Evolutionary conservation across 1,140 invertebrate species (phyloP), one percentile per base, ranked within the genome.

Genomic region (Saccostrea glomerata): DNA sequence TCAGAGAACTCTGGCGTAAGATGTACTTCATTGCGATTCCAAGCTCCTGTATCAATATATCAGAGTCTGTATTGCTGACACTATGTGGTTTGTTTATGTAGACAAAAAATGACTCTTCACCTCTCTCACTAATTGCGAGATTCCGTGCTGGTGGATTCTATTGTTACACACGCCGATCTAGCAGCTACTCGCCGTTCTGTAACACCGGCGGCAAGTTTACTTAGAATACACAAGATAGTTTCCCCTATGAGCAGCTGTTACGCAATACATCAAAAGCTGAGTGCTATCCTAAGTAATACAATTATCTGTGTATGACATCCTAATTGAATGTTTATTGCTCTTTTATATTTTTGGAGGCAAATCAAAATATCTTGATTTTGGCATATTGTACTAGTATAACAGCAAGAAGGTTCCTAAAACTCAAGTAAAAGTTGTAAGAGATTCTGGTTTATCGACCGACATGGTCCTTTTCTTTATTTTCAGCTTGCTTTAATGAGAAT

Each of bases 341-440:
- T 77, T 77, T 77, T 77, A 77, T 25, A 77, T 77, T 77, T 77
- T 77, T 12, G 30, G 70, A 36, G 30, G 30, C 70, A 30, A 77
- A 77, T 25, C 70, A 77, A 77, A 77, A 23, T 13, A 77, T 77
- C 70, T 36, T 77, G 7, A 23, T 30, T 11, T 30, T 73, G 23
- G 23, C 66, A 30, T 73, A 25, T 36, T 30, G 70, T 36, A 15
- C 11, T 30, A 30, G 25, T 36, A 77, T 77, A 40, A 15, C 66
- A 23, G 11, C 11, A 23, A 25, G 23, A 30, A 30, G 23, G 23
- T 20, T 36, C 25, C 30, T 77, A 77, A 77, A 77, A 63, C 58
- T 63, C 17, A 63, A 63, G n/a, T 63, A 63, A 63, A 63, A 63
- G 23, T 77, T 30, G 25, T 77, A 23, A 36, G 60, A 66, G 23